Evolutionary conservation across 2,888 invertebrate genomes (phyloP).

Genomic region (Beris chalybata): DNA sequence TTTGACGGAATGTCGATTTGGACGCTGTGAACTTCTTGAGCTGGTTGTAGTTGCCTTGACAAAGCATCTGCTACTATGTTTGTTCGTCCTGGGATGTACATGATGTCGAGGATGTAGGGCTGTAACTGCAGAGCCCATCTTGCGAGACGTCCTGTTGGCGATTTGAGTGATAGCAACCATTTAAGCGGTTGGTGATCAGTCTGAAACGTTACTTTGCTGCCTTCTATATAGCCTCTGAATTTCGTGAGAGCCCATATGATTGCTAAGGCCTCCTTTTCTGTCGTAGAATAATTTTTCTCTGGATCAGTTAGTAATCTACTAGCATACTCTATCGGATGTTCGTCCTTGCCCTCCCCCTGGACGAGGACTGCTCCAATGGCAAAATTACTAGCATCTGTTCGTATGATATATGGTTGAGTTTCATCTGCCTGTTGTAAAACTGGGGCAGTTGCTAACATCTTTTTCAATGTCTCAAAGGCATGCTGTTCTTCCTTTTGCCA

Average conservation of each 20-base stretch:
- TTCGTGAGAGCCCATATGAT: background rate
- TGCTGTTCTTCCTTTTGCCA: constrained; percentile 41
- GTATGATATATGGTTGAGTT: constrained; percentile 43
- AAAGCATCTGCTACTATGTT: background rate
- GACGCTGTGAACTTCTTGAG: too few species aligned
- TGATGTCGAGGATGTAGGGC: constrained; percentile 46
- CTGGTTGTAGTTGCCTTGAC: too few species aligned
- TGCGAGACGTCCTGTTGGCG: constrained; percentile 50
- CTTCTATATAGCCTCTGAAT: background rate
- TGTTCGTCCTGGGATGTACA: constrained; percentile 44
- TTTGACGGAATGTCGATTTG: too few species aligned
- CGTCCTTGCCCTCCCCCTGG: too few species aligned
- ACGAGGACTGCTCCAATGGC: constrained; percentile 41
- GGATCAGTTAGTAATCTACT: constrained; percentile 42
- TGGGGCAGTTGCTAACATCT: constrained; percentile 39
- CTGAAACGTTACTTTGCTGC: background rate
- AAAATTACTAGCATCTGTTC: constrained; percentile 46
- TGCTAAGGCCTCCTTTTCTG: constrained; percentile 52
- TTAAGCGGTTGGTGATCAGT: constrained; percentile 56
- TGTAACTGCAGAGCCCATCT: constrained; percentile 54
- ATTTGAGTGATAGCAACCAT: constrained; percentile 51
- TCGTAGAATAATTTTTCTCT: constrained; percentile 52
- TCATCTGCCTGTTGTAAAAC: constrained; percentile 42
- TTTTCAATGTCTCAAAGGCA: constrained; percentile 40
- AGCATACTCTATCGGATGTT: constrained; percentile 45